These are phyloP conservation scores for Pygoscelis adeliae DNA, from an alignment of 2,113 vertebrate species.

Conservation along the genomic window DNA sequence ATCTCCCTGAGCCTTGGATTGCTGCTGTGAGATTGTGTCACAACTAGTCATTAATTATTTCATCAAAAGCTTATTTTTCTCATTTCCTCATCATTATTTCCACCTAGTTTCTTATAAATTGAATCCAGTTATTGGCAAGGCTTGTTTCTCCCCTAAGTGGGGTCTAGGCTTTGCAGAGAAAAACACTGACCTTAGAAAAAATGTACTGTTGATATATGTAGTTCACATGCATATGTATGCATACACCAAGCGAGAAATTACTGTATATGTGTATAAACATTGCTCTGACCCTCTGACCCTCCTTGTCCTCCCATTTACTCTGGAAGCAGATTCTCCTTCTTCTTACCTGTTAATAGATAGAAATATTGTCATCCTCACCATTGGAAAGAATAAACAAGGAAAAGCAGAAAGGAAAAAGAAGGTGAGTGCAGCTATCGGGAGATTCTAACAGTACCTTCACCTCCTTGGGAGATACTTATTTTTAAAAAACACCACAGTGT, in stretches of 20 bases:
- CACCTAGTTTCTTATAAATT: constrained; percentile 57
- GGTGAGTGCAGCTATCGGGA: neutral
- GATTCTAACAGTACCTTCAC: neutral
- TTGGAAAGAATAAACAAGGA: neutral
- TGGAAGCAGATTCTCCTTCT: neutral
- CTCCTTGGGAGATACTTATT: neutral
- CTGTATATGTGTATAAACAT: neutral
- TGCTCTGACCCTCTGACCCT: neutral
- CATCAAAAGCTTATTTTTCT: constrained; percentile 66
- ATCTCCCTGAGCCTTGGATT: constrained; percentile 62
- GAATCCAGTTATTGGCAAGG: constrained; percentile 46
- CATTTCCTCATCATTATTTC: constrained; percentile 64
- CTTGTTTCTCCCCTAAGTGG: neutral
- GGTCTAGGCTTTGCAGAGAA: neutral
- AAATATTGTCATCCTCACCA: neutral
- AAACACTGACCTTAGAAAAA: neutral
- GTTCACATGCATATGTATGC: neutral
- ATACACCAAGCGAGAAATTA: neutral
- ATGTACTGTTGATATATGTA: neutral
- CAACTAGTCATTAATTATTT: constrained; percentile 64
- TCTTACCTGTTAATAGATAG: neutral
- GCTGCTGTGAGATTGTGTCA: constrained; percentile 68
- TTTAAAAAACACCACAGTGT: neutral
- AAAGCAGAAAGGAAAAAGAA: neutral
- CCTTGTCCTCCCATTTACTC: neutral